Percentiles rank a stretch among this genome's conserved stretches.
phyloP scores from a whole-genome alignment of 2,113 vertebrate species.

The Alligator mississippiensis region DNA sequence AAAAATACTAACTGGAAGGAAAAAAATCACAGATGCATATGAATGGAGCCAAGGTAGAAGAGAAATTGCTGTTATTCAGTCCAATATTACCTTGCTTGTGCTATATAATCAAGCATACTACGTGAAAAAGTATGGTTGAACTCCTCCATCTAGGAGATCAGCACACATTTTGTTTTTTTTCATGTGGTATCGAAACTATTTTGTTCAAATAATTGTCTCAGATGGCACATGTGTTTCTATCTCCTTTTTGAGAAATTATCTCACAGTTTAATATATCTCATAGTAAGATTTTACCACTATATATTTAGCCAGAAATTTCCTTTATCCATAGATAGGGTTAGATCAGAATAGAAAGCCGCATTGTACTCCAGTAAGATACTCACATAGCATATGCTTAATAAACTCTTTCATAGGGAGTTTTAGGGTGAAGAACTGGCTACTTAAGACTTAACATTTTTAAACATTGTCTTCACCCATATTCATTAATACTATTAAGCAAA shows the following conservation, averaged over 20 bases:
- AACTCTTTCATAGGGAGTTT: neutral
- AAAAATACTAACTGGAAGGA: neutral
- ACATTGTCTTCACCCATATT: neutral
- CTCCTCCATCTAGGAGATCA: neutral
- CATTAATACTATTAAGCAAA: neutral
- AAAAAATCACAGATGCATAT: neutral
- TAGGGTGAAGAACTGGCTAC: neutral
- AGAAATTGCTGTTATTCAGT: neutral
- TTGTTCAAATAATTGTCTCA: neutral
- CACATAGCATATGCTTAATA: neutral
- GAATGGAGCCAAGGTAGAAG: neutral
- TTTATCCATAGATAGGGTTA: neutral
- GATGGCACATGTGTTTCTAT: neutral
- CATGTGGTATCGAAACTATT: accelerated
- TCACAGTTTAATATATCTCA: neutral
- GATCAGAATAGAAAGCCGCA: neutral
- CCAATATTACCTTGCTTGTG: neutral
- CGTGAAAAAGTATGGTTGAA: neutral
- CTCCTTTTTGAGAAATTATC: neutral
- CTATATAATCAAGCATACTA: accelerated
- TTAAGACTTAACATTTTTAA: neutral
- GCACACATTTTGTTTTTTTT: neutral
- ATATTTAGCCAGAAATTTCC: neutral
- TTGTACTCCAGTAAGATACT: neutral
- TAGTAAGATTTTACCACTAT: neutral